Percentiles rank a stretch among this genome's conserved stretches.
Conservation (phyloP, 2,113 vertebrate species). For the Nothocercus nigrocapillus region DNA sequence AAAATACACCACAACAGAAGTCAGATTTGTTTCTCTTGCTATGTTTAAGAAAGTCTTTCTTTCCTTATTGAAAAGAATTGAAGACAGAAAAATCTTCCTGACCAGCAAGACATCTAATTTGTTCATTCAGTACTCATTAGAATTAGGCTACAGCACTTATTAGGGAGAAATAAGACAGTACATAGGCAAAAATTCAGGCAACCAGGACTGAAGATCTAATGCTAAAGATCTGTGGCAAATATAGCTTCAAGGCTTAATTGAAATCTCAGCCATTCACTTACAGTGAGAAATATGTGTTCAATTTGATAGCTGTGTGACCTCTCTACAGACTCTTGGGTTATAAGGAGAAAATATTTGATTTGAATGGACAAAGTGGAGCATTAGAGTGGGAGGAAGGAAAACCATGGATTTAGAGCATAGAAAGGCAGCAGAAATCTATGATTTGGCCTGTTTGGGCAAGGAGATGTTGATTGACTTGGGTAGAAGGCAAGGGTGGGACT, state of each 20-base stretch:
- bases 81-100: background rate
- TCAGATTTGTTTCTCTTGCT: background rate
- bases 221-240: background rate
- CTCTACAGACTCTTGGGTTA: background rate
- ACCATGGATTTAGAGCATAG: fast-evolving
- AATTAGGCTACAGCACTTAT: background rate
- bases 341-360: background rate
- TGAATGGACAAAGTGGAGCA: background rate
- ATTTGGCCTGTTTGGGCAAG: background rate
- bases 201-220: background rate
- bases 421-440: background rate
- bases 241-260: background rate
- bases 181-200: background rate
- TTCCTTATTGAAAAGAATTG: background rate
- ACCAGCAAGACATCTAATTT: background rate
- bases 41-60: background rate
- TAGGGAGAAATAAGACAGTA: background rate
- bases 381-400: background rate
- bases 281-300: background rate
- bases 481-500: background rate
- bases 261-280: background rate
- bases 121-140: background rate
- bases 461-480: background rate
- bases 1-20: background rate
- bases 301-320: background rate